These are phyloP conservation scores for Nettapus auritus DNA, from an alignment of 2,113 vertebrate genomes.

Conservation along the genomic window DNA sequence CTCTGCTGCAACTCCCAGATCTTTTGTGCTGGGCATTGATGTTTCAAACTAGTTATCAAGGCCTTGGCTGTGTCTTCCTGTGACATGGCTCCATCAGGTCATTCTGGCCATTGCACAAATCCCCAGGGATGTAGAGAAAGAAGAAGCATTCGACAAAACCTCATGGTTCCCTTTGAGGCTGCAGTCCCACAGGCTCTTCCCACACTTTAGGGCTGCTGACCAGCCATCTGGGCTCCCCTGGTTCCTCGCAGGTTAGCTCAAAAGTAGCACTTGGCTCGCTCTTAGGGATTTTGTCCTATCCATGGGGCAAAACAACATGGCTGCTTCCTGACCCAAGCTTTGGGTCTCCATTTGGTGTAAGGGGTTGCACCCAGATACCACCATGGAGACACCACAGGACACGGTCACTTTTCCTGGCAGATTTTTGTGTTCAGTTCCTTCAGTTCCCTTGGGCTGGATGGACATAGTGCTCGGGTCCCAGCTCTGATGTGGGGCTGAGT, in stretches of 20 bases:
- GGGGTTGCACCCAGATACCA: no score
- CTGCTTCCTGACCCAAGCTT: neutral
- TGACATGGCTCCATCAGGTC: neutral
- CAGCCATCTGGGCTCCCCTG: neutral
- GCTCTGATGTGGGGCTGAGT: neutral
- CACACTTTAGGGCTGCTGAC: neutral
- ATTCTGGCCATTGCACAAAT: neutral
- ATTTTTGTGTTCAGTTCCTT: neutral
- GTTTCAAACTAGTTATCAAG: accelerated
- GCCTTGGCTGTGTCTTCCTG: neutral
- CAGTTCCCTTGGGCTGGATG: neutral
- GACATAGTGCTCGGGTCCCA: neutral
- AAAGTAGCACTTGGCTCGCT: neutral
- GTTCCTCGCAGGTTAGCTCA: neutral
- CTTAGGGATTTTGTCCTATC: neutral
- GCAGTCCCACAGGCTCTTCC: neutral
- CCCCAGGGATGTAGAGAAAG: neutral
- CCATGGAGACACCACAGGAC: no score
- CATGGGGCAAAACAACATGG: neutral
- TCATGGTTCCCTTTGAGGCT: neutral
- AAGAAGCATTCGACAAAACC: neutral
- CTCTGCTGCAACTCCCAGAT: neutral
- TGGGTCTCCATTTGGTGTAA: neutral
- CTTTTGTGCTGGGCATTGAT: no score
- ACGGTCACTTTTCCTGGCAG: neutral